A percentile compares a stretch with the other conserved stretches of the same genome.
These are phyloP conservation scores for Taurulus bubalis DNA, from an alignment of 2,113 vertebrate species.

Conservation along the genomic window DNA sequence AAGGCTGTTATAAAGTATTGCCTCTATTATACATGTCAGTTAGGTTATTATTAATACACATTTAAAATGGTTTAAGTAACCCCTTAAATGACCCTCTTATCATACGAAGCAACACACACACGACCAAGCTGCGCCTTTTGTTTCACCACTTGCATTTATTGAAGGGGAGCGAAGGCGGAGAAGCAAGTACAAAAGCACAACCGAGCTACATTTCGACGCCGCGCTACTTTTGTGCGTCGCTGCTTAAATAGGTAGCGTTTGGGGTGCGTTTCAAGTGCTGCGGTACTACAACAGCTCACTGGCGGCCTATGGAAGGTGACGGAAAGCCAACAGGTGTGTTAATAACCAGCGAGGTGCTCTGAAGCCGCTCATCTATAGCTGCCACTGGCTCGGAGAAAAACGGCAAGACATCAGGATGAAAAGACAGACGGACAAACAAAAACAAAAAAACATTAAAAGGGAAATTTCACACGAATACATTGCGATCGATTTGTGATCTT, in stretches of 20 bases:
- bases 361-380: constrained; percentile 62
- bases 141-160: constrained; percentile 70
- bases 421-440: neutral
- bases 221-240: constrained; percentile 47
- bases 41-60: neutral
- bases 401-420: neutral
- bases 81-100: too few relatives aligned
- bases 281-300: constrained; percentile 33
- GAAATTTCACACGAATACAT: neutral
- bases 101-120: neutral
- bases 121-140: neutral
- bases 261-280: constrained; percentile 8
- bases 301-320: constrained; percentile 33
- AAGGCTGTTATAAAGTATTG: neutral
- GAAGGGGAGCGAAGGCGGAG: constrained; percentile 37
- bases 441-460: neutral
- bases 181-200: constrained; percentile 70
- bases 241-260: constrained; percentile 23
- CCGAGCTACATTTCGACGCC: constrained; percentile 58
- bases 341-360: constrained; percentile 12
- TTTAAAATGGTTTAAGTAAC: too few relatives aligned
- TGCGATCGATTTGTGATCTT: neutral
- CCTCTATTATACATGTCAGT: neutral
- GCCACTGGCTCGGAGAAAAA: constrained; percentile 53
- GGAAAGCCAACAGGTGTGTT: constrained; percentile 11